These are phyloP conservation scores for Drosophila fulvimacula DNA, from an alignment of 2,888 invertebrate species.

Conservation along the genomic window DNA sequence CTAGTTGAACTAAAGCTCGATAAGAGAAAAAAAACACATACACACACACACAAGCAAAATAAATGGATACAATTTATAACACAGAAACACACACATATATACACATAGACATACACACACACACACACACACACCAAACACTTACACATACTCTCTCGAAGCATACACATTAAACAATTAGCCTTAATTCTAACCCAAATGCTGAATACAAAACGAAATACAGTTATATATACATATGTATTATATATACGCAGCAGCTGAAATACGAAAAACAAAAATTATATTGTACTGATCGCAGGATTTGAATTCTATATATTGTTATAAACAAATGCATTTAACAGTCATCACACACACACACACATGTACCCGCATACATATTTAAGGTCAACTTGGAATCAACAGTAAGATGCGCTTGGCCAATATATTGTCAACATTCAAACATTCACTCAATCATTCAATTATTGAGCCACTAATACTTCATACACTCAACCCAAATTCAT, in stretches of 20 bases:
- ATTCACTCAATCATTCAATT: not conserved
- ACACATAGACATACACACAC: conserved; percentile 6
- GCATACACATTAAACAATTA: conserved; percentile 25
- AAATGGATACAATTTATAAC: conserved; percentile 22
- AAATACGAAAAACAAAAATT: conserved; percentile 12
- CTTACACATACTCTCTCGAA: conserved; percentile 12
- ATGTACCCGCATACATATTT: no score
- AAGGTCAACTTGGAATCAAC: conserved; percentile 23
- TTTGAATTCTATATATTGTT: conserved; percentile 42
- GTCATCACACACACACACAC: conserved; percentile 10
- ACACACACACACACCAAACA: conserved; percentile 12
- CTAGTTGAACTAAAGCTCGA: conserved; percentile 68
- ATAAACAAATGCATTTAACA: conserved; percentile 64
- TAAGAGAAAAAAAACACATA: conserved; percentile 34
- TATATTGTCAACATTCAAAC: conserved; percentile 2
- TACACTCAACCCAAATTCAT: conserved; percentile 6
- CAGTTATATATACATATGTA: not conserved
- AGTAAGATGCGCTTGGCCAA: not conserved
- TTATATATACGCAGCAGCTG: not conserved
- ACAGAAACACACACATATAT: conserved; percentile 7
- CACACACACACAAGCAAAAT: conserved; percentile 12
- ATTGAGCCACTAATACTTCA: conserved; percentile 14
- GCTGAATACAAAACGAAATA: conserved; percentile 16
- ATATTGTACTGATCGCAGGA: conserved; percentile 60
- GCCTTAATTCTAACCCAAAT: conserved; percentile 25